Base-by-base conservation (phyloP, 2,797 vertebrate species). In the Helostoma temminkii region DNA sequence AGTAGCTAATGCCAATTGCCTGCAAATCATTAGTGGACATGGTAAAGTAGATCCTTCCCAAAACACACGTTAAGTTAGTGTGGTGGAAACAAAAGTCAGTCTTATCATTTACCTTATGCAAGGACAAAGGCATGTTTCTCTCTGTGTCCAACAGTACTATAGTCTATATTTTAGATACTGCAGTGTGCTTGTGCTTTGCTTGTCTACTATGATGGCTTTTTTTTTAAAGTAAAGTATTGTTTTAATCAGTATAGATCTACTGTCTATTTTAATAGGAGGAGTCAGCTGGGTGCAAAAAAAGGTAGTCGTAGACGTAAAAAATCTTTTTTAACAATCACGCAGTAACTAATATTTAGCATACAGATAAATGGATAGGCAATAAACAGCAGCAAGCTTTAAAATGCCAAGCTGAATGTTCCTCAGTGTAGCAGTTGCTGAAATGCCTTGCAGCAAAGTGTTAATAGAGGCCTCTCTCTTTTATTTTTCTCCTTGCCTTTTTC, bases 21-120 rank as follows among this genome's bases (percentile, higher is more conserved):
- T 76, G 78, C 65, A 86, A 89, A 86, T 88, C 82, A 75, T 22
- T 22, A 62, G 70, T 25, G 64, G 57, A 74, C 74, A 69, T 47
- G 71, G 77, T 59, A 73, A 58, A 71, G 52, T 9, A 11, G 46
- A 71, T 72, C 67, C 49, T 59, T 74, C 46, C 36, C 42, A 39
- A 64, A 53, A 63, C 47, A 57, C 39, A 67, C 18, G 28, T 59
- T 64, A 50, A 66, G 72, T 72, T 62, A 64, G 64, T 72, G 63
- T 57, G 57, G 53, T 65, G 71, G 75, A 84, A 76, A 66, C 32
- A 57, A 60, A 73, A 74, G 66, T 50, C 58, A 24, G 45, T 36
- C 46, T 68, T 46, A 58, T 71, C 82, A 86, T 55, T 85, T 76
- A 85, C 71, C 79, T 76, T 48, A 72, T 32, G 74, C 76, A 87